Evolutionary conservation across 2,888 invertebrate genomes (phyloP).

Genomic region (Congeria kusceri): DNA sequence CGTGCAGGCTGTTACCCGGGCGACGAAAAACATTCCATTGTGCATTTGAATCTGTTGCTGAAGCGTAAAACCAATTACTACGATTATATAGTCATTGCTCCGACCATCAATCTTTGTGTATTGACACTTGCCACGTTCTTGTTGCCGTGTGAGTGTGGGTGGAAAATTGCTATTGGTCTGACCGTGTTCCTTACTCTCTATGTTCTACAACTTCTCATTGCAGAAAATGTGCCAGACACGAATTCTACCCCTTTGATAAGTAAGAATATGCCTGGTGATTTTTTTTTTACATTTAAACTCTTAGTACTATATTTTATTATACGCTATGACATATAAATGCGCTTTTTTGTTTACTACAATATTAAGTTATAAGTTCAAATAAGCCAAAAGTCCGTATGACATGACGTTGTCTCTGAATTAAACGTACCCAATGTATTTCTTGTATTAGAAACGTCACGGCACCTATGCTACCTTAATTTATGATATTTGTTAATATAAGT

Average conservation of each 20-base stretch:
- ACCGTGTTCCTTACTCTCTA: slow-evolving; percentile 85
- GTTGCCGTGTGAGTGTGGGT: slow-evolving; percentile 84
- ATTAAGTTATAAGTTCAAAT: too few species aligned
- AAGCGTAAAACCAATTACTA: slow-evolving; percentile 83
- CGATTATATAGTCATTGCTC: slow-evolving; percentile 84
- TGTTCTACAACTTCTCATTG: slow-evolving; percentile 84
- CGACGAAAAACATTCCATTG: slow-evolving; percentile 76
- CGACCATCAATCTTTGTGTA: slow-evolving; percentile 84
- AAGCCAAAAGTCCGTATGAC: too few species aligned
- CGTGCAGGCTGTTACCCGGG: slow-evolving; percentile 75
- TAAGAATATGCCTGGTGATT: slow-evolving; percentile 63
- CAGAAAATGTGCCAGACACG: slow-evolving; percentile 85
- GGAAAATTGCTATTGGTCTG: slow-evolving; percentile 84
- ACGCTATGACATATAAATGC: too few species aligned
- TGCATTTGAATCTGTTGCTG: slow-evolving; percentile 76
- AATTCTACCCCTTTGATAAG: slow-evolving; percentile 84
- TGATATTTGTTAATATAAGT: too few species aligned
- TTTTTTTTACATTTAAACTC: too few species aligned
- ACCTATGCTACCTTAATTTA: too few species aligned
- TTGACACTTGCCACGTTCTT: slow-evolving; percentile 83
- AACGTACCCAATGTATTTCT: too few species aligned
- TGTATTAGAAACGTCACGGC: too few species aligned
- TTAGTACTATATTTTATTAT: too few species aligned
- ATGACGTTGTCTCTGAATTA: too few species aligned
- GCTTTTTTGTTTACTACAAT: too few species aligned